These are phyloP conservation scores for Gambusia holbrooki DNA, from an alignment of 2,113 vertebrate genomes.

Conservation along the genomic window DNA sequence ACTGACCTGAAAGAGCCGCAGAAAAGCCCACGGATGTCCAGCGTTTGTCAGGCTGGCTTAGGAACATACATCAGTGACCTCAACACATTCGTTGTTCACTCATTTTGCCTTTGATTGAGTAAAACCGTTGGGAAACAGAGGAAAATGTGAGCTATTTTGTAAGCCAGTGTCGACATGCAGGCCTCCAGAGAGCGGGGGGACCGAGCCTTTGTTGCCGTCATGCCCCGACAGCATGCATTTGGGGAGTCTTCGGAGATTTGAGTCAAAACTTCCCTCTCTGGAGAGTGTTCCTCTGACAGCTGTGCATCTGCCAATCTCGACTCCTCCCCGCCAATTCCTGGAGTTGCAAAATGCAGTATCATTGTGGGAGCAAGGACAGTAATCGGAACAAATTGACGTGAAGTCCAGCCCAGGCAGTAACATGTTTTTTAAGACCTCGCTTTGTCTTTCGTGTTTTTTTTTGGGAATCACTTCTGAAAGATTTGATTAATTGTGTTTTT, in stretches of 20 bases:
- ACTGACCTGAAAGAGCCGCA: too few species aligned
- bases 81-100: too few species aligned
- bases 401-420: not conserved
- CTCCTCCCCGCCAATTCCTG: conserved; percentile 9
- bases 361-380: not conserved
- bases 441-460: not conserved
- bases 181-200: conserved; percentile 20
- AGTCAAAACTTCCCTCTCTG: not conserved
- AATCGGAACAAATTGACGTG: conserved; percentile 8
- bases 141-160: conserved; percentile 13
- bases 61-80: too few species aligned
- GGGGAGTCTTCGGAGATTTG: conserved; percentile 28
- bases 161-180: conserved; percentile 14
- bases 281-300: conserved; percentile 14
- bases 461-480: not conserved
- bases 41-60: too few species aligned
- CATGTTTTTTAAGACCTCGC: not conserved
- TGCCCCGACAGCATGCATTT: conserved; percentile 19
- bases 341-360: conserved; percentile 17
- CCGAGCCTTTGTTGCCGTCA: conserved; percentile 3
- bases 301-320: conserved; percentile 18
- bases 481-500: not conserved
- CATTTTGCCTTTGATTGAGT: not conserved
- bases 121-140: conserved; percentile 16
- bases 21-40: too few species aligned